Percentiles rank a stretch among this genome's conserved stretches.
Conservation (phyloP, 2,888 invertebrate species). For the Pardosa pseudoannulata region DNA sequence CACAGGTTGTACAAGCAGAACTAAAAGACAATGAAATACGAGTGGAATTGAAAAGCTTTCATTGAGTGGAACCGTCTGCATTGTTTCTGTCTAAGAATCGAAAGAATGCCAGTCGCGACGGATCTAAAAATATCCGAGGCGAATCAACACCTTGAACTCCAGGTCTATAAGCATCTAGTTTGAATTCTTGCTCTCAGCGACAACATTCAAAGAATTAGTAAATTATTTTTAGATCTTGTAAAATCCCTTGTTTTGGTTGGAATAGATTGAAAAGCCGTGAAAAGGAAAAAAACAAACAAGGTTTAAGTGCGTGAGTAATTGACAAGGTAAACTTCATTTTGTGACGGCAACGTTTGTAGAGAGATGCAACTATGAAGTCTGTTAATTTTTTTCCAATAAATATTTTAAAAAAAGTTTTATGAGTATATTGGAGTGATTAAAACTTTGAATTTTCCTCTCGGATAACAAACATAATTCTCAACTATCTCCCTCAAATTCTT, state of each 20-base stretch:
- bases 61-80: not conserved
- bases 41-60: not conserved
- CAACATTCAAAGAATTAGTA: not conserved
- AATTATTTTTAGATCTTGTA: not conserved
- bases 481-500: no score
- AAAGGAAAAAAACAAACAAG: no score
- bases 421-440: no score
- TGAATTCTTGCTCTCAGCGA: not conserved
- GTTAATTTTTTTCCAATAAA: no score
- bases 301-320: no score
- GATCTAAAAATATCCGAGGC: conserved; percentile 6
- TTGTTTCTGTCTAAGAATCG: not conserved
- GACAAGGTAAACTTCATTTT: no score
- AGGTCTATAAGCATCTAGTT: not conserved
- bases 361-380: no score
- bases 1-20: not conserved
- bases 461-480: no score
- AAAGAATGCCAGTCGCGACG: not conserved
- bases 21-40: not conserved
- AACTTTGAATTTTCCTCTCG: no score
- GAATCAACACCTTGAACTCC: not conserved
- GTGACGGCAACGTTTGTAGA: no score
- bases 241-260: not conserved
- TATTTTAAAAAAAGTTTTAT: no score
- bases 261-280: not conserved